Percentiles rank a stretch among this genome's conserved stretches.
Evolutionary conservation across 2,113 vertebrate species (phyloP).

Genomic region (Morone saxatilis): DNA sequence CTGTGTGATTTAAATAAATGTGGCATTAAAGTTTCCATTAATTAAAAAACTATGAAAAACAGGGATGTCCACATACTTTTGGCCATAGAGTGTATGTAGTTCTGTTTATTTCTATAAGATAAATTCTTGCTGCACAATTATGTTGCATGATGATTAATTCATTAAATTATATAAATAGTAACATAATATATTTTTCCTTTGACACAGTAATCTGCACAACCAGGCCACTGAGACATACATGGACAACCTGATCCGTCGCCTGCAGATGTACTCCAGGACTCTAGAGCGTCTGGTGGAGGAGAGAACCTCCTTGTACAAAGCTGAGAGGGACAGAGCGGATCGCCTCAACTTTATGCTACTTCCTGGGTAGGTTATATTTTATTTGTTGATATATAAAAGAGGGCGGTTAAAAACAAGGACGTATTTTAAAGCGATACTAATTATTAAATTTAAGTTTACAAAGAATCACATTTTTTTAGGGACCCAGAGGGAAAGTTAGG

Average conservation of each 20-base stretch:
- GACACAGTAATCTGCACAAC: slow-evolving; percentile 90
- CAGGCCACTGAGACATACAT: slow-evolving; percentile 95
- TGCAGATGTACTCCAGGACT: slow-evolving; percentile 96
- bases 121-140: background rate
- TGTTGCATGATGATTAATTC: background rate
- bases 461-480: background rate
- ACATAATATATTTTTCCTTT: background rate
- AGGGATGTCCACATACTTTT: background rate
- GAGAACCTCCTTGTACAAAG: slow-evolving; percentile 94
- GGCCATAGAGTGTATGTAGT: background rate
- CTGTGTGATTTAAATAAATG: slow-evolving; percentile 1
- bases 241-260: slow-evolving; percentile 96
- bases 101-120: background rate
- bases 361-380: slow-evolving; percentile 84
- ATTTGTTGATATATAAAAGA: no score
- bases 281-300: slow-evolving; percentile 96
- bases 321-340: slow-evolving; percentile 95
- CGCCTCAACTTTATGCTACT: slow-evolving; percentile 96
- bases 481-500: no score
- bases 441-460: background rate
- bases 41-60: background rate
- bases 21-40: background rate
- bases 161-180: background rate
- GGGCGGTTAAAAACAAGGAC: background rate
- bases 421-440: background rate